Conservation (phyloP, 2,888 invertebrate species). For the Spodoptera littoralis region DNA sequence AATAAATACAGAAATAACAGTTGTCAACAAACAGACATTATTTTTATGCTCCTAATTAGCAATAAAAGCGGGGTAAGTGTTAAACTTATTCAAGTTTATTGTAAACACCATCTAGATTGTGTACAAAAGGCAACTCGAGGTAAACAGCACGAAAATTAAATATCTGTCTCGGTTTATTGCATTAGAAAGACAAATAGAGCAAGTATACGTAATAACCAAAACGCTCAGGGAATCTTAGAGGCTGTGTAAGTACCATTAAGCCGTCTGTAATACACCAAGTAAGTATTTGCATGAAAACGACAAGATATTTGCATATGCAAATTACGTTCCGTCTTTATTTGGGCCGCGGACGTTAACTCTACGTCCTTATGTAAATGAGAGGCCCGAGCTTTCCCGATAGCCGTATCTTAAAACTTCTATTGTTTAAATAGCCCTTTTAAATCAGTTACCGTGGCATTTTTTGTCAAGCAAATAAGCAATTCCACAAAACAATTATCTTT, state of each 20-base stretch:
- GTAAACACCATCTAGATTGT: conserved; percentile 1
- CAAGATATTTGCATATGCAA: conserved; percentile 87
- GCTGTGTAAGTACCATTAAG: conserved; percentile 83
- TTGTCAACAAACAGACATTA: conserved; percentile 6
- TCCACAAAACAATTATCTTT: conserved; percentile 67
- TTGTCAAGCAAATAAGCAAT: conserved; percentile 57
- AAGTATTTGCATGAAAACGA: conserved; percentile 85
- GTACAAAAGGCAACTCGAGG: conserved; percentile 21
- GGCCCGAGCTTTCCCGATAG: conserved; percentile 67
- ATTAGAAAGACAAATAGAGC: conserved; percentile 71
- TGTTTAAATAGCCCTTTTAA: conserved; percentile 65
- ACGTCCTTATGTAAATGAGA: conserved; percentile 79
- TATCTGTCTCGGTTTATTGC: conserved; percentile 60
- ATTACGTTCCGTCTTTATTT: conserved; percentile 85
- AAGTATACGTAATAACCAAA: conserved; percentile 56
- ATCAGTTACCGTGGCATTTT: conserved; percentile 63
- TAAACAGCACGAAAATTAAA: conserved; percentile 58
- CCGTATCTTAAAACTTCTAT: conserved; percentile 68
- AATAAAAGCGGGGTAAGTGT: conserved; percentile 4
- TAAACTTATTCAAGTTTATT: neutral
- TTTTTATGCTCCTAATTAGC: conserved; percentile 20
- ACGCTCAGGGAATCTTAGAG: conserved; percentile 72
- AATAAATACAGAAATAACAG: conserved; percentile 20
- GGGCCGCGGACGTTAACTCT: conserved; percentile 81
- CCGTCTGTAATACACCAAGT: conserved; percentile 84